phyloP scores from a whole-genome alignment of 2,888 invertebrate genomes.

The Pheosia gnoma region DNA sequence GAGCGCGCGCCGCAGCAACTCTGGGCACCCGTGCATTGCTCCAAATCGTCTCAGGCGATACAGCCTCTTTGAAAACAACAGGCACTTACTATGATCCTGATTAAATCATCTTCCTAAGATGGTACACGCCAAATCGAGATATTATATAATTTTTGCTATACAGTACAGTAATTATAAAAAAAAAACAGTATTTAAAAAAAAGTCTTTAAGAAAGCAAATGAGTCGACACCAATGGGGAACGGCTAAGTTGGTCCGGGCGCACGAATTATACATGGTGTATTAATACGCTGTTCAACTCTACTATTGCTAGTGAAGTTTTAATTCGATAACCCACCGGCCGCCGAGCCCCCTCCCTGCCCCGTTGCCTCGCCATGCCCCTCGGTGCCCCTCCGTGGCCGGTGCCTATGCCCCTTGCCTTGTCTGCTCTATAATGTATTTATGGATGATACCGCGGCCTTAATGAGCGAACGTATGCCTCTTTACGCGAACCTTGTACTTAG shows the following conservation, averaged over 20 bases:
- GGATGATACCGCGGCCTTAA: slow-evolving; percentile 81
- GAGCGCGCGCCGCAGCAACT: too few relatives aligned
- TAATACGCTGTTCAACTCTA: slow-evolving; percentile 83
- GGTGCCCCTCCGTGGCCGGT: slow-evolving; percentile 17
- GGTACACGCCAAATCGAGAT: too few relatives aligned
- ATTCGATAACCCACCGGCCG: slow-evolving; percentile 76
- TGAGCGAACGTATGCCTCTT: slow-evolving; percentile 79
- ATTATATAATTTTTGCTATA: too few relatives aligned
- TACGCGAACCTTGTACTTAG: slow-evolving; percentile 60
- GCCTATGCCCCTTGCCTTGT: slow-evolving; percentile 24
- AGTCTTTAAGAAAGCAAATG: slow-evolving; percentile 1
- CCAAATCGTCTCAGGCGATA: too few relatives aligned
- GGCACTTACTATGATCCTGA: too few relatives aligned
- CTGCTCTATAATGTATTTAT: slow-evolving; percentile 80
- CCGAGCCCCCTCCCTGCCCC: slow-evolving; percentile 37
- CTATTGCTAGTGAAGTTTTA: slow-evolving; percentile 83
- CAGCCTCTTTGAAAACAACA: too few relatives aligned
- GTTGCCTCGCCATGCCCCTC: slow-evolving; percentile 14
- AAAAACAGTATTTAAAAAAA: slow-evolving; percentile 1
- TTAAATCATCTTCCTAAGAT: too few relatives aligned
- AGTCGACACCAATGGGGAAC: slow-evolving; percentile 49
- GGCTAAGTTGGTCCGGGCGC: slow-evolving; percentile 74
- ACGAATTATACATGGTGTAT: slow-evolving; percentile 83
- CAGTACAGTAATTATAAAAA: neutral
- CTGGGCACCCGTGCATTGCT: too few relatives aligned